Base-by-base conservation (phyloP, 2,113 vertebrate genomes). In the Urocolius indicus region DNA sequence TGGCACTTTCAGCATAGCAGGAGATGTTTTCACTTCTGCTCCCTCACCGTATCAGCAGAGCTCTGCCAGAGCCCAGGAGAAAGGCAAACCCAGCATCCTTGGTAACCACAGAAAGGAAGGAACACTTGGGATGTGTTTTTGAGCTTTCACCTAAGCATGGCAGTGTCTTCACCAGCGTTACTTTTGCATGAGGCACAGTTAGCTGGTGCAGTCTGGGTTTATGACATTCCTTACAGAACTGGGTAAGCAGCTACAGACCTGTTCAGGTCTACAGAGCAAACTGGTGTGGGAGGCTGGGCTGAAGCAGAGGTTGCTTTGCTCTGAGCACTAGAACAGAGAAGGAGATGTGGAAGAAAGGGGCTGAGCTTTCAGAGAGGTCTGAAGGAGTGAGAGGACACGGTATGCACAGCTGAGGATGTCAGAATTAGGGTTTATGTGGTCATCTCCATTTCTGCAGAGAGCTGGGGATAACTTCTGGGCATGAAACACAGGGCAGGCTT, bases 21-120 rank as follows among this genome's bases (percentile, higher is more conserved):
- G n/a, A 20, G 61, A 16, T 2, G 1, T 8, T 22, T 43, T 8
- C 9, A 38, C 54, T 27, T 16, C 15, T 48, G 48, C 41, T 16
- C 18, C 51, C 34, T 55, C 29, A 5, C 68, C 13, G 0, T 2
- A 24, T 17, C 51, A 10, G 58, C 82, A 30, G 61, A 38, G 63
- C 63, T 61, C 30, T 58, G 88, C 58, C 57, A 9, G 6, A n/a
- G 63, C 84, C 57, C 77, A 8, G 69, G 19, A 58, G 52, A 59
- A 48, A 12, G 72, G 71, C 52, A 46, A 19, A 9, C 3, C 5
- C 59, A 0, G 41, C 0, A 0, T 21, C 17, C 52, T 41, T 0
- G 1, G 20, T 18, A 29, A 5, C 1, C 8, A 5, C 5, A 9
- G 80, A 12, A 3, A 16, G 61, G 45, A 45, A 20, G 2, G 3